Evolutionary conservation across 2,113 vertebrate species (phyloP), one percentile per base, ranked within the genome.

Genomic region (Gadus macrocephalus): DNA sequence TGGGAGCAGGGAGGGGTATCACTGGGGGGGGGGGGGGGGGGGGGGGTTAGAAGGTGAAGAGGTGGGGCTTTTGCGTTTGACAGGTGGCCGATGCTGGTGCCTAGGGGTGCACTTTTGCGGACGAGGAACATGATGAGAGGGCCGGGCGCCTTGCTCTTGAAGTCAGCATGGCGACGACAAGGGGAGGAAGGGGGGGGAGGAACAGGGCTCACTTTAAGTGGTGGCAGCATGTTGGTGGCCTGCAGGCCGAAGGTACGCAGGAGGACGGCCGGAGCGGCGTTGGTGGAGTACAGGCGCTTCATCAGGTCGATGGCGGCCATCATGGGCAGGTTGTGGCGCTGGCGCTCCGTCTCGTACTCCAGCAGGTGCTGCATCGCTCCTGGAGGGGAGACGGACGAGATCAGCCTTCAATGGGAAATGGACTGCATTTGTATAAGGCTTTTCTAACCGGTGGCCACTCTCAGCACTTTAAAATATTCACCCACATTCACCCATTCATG

Each of bases 191-290:
- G 5, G n/a, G 19, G 20, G 35, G 20, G 4, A 15, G n/a, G 19
- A 20, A 28, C 6, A 0, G 22, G 62, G 68, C 89, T 85, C 94
- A 98, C 97, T 89, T 99, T 98, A 7, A 98, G 73, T 2, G 92
- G 84, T 38, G 93, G 86, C 2, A 96, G 68, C 55, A 93, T 94
- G 59, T 98, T 96, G 69, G 96, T 97, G 74, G 94, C 93, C 91
- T 99, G 97, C 49, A 98, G 80, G 71, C 96, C 97, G 71, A 97
- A 95, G 0, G 93, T 95, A 75, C 96, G 92, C 69, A 99, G 89
- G 82, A 98, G 84, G 62, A 98, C 96, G n/a, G 93, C 71, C 0
- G 94, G 95, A 8, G 90, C 60, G 1, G 89, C 77, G 0, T 87
- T 93, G 0, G 94, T 97, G 62, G 96, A 98, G 42, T 98, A 99